Base-by-base conservation (phyloP, 1,140 invertebrate genomes). In the Papilio dardanus region DNA sequence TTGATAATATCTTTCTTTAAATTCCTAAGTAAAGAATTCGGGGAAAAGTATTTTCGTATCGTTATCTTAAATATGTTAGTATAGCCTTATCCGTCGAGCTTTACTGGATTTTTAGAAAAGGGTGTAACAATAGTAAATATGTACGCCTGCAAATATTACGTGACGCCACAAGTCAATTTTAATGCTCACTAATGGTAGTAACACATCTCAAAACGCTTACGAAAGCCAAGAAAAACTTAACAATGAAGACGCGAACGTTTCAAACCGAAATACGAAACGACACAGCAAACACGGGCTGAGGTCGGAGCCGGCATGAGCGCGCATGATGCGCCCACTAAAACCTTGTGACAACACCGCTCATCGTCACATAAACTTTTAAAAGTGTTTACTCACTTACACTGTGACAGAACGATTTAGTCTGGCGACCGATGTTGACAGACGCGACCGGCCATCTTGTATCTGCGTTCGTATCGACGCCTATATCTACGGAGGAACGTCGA, bases 311-410 rank as follows among this genome's bases (percentile, higher is more conserved):
- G 76, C 81, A 86, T 86, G 83, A 86, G 79, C 83, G 83, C 82
- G 80, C 86, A 91, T 91, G 87, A 92, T 91, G 84, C 79, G 81
- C 14, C 75, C 85, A 87, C 90, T 92, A 92, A 92, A 90, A 85
- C 82, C 81, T 88, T 91, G 77, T 78, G 86, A 86, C 88, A 92
- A 92, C 89, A 92, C 83, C 84, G 86, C 87, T 92, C 86, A 89
- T 86, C 86, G 85, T 82, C 81, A 86, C 86, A 89, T 88, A 89
- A 84, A 91, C 87, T 88, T 91, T 92, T 92, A 92, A 92, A 92
- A 92, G 89, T 91, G 89, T 92, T 92, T 91, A 62, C 91, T 78
- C 74, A 77, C 80, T 68, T 85, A 86, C 84, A 87, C 37, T 81
- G 87, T 88, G 88, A 92, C 90, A 92, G 84, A 88, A 77, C 85